A percentile compares a stretch with the other conserved stretches of the same genome.
Evolutionary conservation across 2,888 invertebrate species (phyloP).

Genomic region (Acanthoscelides obtectus): DNA sequence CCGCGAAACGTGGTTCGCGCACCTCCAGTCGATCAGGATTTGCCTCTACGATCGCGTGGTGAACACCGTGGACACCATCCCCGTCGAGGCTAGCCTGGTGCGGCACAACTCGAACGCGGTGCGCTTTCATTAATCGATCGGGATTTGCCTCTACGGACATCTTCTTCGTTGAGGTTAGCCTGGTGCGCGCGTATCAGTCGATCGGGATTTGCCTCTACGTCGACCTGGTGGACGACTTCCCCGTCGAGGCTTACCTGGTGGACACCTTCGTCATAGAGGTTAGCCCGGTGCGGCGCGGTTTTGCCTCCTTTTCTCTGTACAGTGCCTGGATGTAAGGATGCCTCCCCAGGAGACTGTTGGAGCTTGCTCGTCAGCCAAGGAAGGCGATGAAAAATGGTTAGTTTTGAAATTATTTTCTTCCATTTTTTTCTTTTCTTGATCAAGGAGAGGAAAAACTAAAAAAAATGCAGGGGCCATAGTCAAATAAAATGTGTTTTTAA

Average conservation of each 20-base stretch:
- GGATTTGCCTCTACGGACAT: slow-evolving; percentile 6
- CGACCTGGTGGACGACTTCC: neutral
- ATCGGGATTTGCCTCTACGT: neutral
- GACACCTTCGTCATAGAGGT: slow-evolving; percentile 6
- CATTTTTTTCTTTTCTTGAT: no score
- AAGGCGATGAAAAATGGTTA: neutral
- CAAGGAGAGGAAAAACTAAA: no score
- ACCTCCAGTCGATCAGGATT: slow-evolving; percentile 33
- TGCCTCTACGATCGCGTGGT: neutral
- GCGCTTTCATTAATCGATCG: neutral
- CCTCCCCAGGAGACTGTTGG: slow-evolving; percentile 35
- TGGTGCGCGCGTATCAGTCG: neutral
- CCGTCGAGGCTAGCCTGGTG: neutral
- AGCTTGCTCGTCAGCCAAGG: neutral
- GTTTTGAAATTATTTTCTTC: neutral
- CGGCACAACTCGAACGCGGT: no score
- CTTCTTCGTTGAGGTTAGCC: no score
- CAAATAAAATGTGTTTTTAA: no score
- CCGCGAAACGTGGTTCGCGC: slow-evolving; percentile 31
- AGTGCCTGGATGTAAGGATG: slow-evolving; percentile 23
- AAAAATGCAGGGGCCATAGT: no score
- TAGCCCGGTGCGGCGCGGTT: neutral
- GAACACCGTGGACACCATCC: slow-evolving; percentile 13
- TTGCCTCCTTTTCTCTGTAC: no score
- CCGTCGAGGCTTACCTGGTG: slow-evolving; percentile 28